phyloP scores from a whole-genome alignment of 1,140 invertebrate genomes.

The Cyrtorhinus lividipennis region DNA sequence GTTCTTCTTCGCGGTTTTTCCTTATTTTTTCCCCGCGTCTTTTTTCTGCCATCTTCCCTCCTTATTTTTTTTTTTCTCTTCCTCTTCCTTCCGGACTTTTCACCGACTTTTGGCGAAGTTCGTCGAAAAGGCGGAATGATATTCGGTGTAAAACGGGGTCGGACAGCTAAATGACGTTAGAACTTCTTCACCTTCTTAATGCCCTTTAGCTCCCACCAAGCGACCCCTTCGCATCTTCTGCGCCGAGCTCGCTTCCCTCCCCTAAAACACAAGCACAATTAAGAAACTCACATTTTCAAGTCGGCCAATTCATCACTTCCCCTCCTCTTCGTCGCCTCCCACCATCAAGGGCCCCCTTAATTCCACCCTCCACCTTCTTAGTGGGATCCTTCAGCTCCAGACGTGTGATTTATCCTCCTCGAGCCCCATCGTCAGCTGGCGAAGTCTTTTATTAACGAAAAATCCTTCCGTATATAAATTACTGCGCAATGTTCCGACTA shows the following conservation, averaged over 20 bases:
- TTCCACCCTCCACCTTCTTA: not conserved
- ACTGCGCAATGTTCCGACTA: not conserved
- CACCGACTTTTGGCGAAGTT: too few relatives aligned
- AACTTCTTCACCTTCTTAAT: constrained; percentile 11
- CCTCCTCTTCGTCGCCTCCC: not conserved
- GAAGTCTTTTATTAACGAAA: not conserved
- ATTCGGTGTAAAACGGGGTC: constrained; percentile 4
- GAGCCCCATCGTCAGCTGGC: not conserved
- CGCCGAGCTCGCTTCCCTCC: constrained; percentile 2
- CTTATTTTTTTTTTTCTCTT: too few relatives aligned
- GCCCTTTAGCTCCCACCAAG: constrained; percentile 7
- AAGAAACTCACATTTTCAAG: constrained; percentile 16
- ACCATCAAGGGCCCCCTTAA: not conserved
- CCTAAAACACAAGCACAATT: constrained; percentile 14
- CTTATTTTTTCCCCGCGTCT: too few relatives aligned
- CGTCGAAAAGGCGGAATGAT: too few relatives aligned
- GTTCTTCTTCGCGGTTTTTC: too few relatives aligned
- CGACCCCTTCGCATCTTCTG: not conserved
- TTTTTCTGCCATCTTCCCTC: too few relatives aligned
- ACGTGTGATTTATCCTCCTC: not conserved
- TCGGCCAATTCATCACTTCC: constrained; percentile 8
- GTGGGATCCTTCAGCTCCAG: not conserved
- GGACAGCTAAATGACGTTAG: constrained; percentile 12
- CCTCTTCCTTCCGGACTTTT: too few relatives aligned
- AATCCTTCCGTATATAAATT: constrained; percentile 2